Evolutionary conservation across 2,797 vertebrate genomes (phyloP).

Genomic region (Botia almorhae): DNA sequence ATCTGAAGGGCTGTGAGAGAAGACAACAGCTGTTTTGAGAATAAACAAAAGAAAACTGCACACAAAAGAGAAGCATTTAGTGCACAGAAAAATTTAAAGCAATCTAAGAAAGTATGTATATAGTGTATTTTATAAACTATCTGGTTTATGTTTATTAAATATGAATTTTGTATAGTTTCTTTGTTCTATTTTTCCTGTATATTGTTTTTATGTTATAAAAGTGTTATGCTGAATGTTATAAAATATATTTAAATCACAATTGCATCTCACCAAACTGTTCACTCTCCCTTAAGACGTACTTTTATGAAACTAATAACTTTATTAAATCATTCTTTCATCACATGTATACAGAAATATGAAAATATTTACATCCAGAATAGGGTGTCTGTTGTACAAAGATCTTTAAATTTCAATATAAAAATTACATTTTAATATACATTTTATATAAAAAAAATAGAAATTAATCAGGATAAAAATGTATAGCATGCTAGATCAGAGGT

Average conservation of each 20-base stretch:
- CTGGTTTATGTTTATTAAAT: neutral
- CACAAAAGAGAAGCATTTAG: slow-evolving; percentile 48
- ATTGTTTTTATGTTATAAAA: neutral
- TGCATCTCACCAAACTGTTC: neutral
- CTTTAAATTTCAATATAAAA: slow-evolving; percentile 71
- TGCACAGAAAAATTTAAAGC: slow-evolving; percentile 49
- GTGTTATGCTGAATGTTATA: neutral
- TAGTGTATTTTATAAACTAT: slow-evolving; percentile 5
- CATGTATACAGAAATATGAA: slow-evolving; percentile 76
- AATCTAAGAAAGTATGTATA: slow-evolving; percentile 32
- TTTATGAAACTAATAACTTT: slow-evolving; percentile 76
- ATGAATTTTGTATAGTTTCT: too few relatives aligned
- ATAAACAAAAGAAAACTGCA: slow-evolving; percentile 25
- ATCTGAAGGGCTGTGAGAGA: slow-evolving; percentile 32
- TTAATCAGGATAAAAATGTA: slow-evolving; percentile 72
- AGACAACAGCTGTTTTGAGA: slow-evolving; percentile 23
- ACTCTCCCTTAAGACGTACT: slow-evolving; percentile 28
- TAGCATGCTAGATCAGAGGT: slow-evolving; percentile 85
- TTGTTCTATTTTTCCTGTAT: neutral
- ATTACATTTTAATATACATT: slow-evolving; percentile 77
- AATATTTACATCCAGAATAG: slow-evolving; percentile 85
- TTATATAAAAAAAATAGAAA: slow-evolving; percentile 76
- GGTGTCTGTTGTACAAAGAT: slow-evolving; percentile 74
- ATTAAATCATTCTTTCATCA: slow-evolving; percentile 77
- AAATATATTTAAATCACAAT: neutral